Percentiles rank a stretch among this genome's conserved stretches.
phyloP scores from a whole-genome alignment of 2,888 invertebrate genomes.

The Rotaria socialis region DNA sequence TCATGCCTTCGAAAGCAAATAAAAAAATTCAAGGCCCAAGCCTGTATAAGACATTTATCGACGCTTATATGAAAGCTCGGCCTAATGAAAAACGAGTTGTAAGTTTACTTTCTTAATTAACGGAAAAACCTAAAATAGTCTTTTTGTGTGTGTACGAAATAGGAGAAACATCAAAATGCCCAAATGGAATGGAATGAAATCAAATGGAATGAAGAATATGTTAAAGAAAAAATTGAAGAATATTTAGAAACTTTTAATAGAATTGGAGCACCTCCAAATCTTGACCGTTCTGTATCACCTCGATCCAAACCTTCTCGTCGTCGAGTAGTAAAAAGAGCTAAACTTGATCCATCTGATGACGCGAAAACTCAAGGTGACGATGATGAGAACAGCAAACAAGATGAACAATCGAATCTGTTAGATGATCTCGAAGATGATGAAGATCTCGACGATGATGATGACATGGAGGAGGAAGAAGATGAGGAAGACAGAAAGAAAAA shows the following conservation, averaged over 20 bases:
- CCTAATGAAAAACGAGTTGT: background rate
- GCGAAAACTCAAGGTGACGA: background rate
- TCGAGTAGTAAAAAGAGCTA: background rate
- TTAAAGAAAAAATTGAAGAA: conserved; percentile 13
- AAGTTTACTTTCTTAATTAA: background rate
- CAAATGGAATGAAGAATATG: background rate
- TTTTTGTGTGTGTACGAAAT: background rate
- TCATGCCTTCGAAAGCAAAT: background rate
- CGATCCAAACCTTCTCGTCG: background rate
- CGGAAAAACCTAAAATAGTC: background rate
- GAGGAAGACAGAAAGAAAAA: background rate
- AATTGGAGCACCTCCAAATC: background rate
- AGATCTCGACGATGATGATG: background rate
- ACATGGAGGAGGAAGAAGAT: background rate
- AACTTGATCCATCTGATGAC: background rate
- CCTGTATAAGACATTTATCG: background rate
- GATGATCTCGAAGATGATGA: background rate
- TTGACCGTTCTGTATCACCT: background rate
- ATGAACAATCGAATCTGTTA: background rate
- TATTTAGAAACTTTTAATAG: background rate
- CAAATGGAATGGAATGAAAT: background rate
- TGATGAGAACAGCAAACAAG: background rate
- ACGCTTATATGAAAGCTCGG: background rate
- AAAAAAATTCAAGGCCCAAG: background rate
- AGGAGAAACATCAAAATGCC: background rate